These are phyloP conservation scores for Bimastos eiseni DNA, from an alignment of 2,888 invertebrate species.

Conservation along the genomic window DNA sequence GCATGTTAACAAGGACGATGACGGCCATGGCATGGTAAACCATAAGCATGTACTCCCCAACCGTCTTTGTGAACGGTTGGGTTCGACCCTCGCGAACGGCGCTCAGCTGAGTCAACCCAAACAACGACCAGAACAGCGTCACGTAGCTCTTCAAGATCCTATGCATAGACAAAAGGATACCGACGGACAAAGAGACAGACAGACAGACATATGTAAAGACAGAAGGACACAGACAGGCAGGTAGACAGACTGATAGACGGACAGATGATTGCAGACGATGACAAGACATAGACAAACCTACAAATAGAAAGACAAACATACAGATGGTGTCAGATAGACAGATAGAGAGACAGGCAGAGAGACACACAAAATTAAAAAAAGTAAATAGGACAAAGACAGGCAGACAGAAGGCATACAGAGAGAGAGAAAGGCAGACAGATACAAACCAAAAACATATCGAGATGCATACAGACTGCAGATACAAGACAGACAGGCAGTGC, in stretches of 20 bases:
- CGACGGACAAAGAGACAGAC: not conserved
- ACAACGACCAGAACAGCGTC: constrained; percentile 63
- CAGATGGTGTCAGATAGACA: not conserved
- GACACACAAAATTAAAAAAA: no score
- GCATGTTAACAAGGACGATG: constrained; percentile 64
- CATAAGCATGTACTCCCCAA: constrained; percentile 63
- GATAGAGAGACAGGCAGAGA: not conserved
- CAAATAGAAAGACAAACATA: not conserved
- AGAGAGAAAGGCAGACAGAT: not conserved
- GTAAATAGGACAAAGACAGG: no score
- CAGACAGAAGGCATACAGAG: not conserved
- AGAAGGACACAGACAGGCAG: not conserved
- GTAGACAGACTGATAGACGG: not conserved
- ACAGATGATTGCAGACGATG: not conserved
- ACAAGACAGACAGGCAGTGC: not conserved
- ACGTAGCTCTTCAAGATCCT: constrained; percentile 63
- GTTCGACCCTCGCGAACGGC: constrained; percentile 57
- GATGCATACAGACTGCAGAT: not conserved
- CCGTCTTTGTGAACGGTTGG: constrained; percentile 60
- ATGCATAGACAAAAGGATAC: constrained; percentile 22
- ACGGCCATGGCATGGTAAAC: constrained; percentile 64
- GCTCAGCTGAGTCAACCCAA: constrained; percentile 62
- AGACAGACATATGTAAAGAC: not conserved
- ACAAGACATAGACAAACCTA: not conserved
- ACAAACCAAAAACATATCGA: not conserved